Evolutionary conservation across 1,140 invertebrate genomes (phyloP), one percentile per base, ranked within the genome.

Genomic region (Trichogramma pretiosum): DNA sequence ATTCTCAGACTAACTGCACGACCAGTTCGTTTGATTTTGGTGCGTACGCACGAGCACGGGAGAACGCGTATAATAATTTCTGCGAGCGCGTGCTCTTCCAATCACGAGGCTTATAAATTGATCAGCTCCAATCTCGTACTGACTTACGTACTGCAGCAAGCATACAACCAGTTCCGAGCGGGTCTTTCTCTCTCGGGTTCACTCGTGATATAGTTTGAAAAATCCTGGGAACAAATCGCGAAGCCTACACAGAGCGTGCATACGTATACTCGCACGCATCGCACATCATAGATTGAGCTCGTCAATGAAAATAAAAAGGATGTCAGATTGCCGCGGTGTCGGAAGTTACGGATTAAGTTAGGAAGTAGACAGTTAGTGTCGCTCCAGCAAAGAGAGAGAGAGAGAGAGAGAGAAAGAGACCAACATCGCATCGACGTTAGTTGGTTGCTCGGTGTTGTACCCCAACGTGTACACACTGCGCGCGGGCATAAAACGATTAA

Each of bases 331-430:
- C 64, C 65, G 66, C 66, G 64, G 67, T 67, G 66, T 72, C 67
- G 69, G 69, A 72, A 72, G 69, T 65, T 68, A 68, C 68, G 67
- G 69, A 70, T 70, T 70, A 72, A 70, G 69, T 72, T 72, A 72
- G 69, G 69, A 72, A 70, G 68, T 68, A 61, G 68, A 70, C 68
- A 64, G 68, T 72, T 70, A 72, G 67, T 57, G 60, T 63, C 56
- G 58, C 55, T 57, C 54, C 46, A 57, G 55, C 56, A 60, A 57
- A 63, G 36, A 50, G 54, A 56, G 38, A 57, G 48, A 57, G 38
- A 52, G 38, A 56, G 50, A 41, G 44, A 52, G 41, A 52, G 41
- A 18, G 22, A 46, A 50, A 54, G 53, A 45, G 32, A 5, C 33
- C 26, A 8, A 30, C 26, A 30, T 7, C 8, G 11, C 42, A 22